These are phyloP conservation scores for Python bivittatus DNA, from an alignment of 2,113 vertebrate species.

Conservation along the genomic window DNA sequence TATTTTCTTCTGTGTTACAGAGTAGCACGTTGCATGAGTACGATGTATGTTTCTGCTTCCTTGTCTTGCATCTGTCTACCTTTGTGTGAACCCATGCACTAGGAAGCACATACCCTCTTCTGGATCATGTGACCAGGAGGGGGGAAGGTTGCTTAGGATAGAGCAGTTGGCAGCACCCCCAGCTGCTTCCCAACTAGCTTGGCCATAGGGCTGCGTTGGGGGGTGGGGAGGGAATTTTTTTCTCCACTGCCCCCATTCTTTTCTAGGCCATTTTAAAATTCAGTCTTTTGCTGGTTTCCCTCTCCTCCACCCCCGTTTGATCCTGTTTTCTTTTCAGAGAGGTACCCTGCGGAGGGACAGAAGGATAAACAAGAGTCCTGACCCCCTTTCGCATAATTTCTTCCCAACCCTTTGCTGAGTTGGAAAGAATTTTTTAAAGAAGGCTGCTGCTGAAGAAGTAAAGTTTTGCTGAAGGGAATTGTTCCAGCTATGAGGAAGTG, in stretches of 20 bases:
- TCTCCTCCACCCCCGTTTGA: neutral
- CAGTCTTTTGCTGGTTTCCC: neutral
- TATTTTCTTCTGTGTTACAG: neutral
- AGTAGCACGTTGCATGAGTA: neutral
- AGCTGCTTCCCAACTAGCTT: neutral
- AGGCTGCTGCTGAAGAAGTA: neutral
- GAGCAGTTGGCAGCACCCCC: neutral
- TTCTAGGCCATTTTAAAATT: neutral
- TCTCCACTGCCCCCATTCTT: neutral
- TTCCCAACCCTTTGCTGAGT: neutral
- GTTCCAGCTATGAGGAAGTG: constrained; percentile 46
- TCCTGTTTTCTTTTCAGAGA: neutral
- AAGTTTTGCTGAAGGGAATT: constrained; percentile 43
- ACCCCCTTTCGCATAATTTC: neutral
- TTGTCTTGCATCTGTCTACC: neutral
- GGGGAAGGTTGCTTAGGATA: neutral
- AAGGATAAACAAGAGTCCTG: neutral
- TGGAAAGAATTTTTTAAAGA: neutral
- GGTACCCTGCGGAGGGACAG: neutral
- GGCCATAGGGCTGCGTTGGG: neutral
- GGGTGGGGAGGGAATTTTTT: neutral
- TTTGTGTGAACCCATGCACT: neutral
- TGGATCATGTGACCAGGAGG: neutral
- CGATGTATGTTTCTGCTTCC: neutral
- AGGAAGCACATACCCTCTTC: neutral